These are phyloP conservation scores for Drosophila vallismaia DNA, from an alignment of 2,888 invertebrate genomes.

Conservation along the genomic window DNA sequence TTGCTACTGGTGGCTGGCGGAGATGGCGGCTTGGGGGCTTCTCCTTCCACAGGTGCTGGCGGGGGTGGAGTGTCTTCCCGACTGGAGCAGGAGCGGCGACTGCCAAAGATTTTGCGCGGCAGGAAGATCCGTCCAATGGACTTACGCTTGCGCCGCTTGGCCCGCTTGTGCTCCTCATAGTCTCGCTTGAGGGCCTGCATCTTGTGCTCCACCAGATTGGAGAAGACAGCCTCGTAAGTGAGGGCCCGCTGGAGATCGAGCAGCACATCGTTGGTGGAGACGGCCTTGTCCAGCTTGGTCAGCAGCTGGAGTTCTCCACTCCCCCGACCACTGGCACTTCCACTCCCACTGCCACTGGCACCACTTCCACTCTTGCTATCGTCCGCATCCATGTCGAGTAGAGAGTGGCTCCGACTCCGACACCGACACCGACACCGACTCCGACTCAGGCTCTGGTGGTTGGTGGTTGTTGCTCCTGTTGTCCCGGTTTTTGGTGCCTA, in stretches of 20 bases:
- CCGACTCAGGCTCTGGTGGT: constrained; percentile 28
- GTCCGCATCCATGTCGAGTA: constrained; percentile 64
- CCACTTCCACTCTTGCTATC: constrained; percentile 69
- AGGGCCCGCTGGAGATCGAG: constrained; percentile 82
- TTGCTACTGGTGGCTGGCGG: constrained; percentile 5
- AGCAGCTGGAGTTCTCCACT: constrained; percentile 53
- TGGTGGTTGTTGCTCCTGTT: constrained; percentile 38
- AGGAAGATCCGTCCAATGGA: constrained; percentile 82
- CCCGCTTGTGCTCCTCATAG: constrained; percentile 82
- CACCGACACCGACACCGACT: constrained; percentile 19
- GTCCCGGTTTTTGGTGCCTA: constrained; percentile 54
- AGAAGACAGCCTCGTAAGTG: constrained; percentile 84
- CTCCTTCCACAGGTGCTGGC: constrained; percentile 19
- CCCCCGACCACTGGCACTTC: constrained; percentile 14
- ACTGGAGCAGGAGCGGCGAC: constrained; percentile 53
- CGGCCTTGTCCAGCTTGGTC: constrained; percentile 82
- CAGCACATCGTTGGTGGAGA: constrained; percentile 83
- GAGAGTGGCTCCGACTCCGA: constrained; percentile 19
- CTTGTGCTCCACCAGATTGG: constrained; percentile 83
- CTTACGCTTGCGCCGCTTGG: constrained; percentile 80
- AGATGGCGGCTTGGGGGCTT: constrained; percentile 18
- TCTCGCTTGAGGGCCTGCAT: constrained; percentile 84
- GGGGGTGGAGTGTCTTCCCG: constrained; percentile 43
- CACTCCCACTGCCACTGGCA: constrained; percentile 25
- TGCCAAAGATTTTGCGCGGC: constrained; percentile 80